A percentile compares a stretch with the other conserved stretches of the same genome.
These are phyloP conservation scores for Eueremaeus valkanovi DNA, from an alignment of 2,888 invertebrate genomes.

Conservation along the genomic window DNA sequence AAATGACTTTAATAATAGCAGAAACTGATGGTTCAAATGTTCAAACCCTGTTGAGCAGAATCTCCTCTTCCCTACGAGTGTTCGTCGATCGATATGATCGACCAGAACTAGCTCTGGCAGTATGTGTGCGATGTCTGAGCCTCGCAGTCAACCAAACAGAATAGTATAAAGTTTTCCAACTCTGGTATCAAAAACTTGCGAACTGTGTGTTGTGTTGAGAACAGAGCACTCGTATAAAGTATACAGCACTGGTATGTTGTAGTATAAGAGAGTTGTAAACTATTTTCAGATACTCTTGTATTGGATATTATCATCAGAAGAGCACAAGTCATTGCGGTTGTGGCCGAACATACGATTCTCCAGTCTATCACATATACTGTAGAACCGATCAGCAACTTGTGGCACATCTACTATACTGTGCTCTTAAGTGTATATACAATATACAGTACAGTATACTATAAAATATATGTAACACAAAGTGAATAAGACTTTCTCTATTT, in stretches of 20 bases:
- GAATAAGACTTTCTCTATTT: background rate
- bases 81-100: conserved; percentile 2
- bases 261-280: too few relatives aligned
- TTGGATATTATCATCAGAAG: background rate
- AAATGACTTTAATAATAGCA: background rate
- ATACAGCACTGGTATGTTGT: background rate
- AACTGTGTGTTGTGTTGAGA: background rate
- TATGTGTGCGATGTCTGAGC: background rate
- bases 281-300: background rate
- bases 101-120: background rate
- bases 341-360: background rate
- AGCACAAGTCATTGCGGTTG: conserved; percentile 6
- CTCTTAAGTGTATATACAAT: background rate
- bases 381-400: conserved; percentile 5
- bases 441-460: background rate
- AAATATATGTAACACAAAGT: background rate
- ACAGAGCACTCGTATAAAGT: background rate
- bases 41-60: conserved; percentile 15
- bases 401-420: background rate
- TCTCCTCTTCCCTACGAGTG: background rate
- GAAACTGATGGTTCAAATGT: background rate
- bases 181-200: background rate
- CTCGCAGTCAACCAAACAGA: background rate
- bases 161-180: background rate
- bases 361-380: background rate